These are phyloP conservation scores for Leptinotarsa juncta DNA, from an alignment of 2,888 invertebrate genomes.

Conservation along the genomic window DNA sequence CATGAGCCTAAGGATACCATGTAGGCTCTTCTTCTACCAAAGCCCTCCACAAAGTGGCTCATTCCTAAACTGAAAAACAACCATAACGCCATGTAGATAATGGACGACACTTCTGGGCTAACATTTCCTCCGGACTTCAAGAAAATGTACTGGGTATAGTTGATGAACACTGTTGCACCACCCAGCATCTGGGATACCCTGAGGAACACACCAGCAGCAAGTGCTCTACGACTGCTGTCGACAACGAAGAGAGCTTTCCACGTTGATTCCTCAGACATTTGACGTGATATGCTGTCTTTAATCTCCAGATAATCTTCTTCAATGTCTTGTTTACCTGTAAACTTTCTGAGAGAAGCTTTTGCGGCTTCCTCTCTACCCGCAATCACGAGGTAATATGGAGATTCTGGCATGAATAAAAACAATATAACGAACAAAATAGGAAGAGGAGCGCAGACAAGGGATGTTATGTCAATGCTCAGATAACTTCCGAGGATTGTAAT, in stretches of 20 bases:
- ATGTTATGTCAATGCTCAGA: constrained; percentile 68
- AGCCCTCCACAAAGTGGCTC: constrained; percentile 42
- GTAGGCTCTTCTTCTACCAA: constrained; percentile 54
- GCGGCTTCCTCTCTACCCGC: constrained; percentile 51
- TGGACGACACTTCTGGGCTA: constrained; percentile 54
- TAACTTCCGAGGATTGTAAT: constrained; percentile 69
- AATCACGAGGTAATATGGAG: constrained; percentile 55
- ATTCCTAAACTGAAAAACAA: constrained; percentile 42
- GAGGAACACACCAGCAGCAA: constrained; percentile 54
- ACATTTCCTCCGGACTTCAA: constrained; percentile 57
- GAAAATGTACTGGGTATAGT: constrained; percentile 59
- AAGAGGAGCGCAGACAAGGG: constrained; percentile 70
- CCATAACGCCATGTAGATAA: constrained; percentile 50
- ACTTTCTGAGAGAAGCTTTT: constrained; percentile 47
- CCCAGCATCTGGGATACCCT: constrained; percentile 57
- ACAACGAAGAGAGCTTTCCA: constrained; percentile 57
- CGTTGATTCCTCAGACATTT: constrained; percentile 57
- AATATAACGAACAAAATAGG: constrained; percentile 70
- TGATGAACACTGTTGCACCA: constrained; percentile 54
- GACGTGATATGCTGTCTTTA: constrained; percentile 52
- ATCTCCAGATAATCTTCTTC: constrained; percentile 51
- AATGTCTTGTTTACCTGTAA: constrained; percentile 51
- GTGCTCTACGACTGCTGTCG: constrained; percentile 54
- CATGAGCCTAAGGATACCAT: constrained; percentile 52
- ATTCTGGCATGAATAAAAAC: constrained; percentile 74